Evolutionary conservation across 2,113 vertebrate genomes (phyloP), one percentile per base, ranked within the genome.

Genomic region (Thinocorus orbignyianus): DNA sequence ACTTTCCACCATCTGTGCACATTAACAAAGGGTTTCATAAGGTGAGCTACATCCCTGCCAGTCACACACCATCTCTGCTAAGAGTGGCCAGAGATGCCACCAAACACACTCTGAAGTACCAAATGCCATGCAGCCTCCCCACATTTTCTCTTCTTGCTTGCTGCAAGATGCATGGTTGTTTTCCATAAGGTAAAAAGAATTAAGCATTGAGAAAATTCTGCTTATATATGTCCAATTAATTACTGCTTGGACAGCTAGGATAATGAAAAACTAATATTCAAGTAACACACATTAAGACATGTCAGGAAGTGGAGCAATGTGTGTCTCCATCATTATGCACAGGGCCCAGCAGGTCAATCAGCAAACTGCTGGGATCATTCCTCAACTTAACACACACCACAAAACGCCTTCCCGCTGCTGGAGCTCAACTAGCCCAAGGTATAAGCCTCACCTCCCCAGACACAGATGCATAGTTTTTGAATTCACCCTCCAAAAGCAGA

Each of bases 51-150:
- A 17, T 3, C 18, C 11, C n/a, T 19, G 31, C 28, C 1, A 6
- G 20, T 30, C n/a, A n/a, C 0, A 2, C 13, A 33, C 6, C 15
- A 37, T 2, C 70, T 58, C 44, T 35, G 5, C 4, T 0, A 31
- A 62, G 61, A 44, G 2, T 7, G 24, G 31, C 52, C 70, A 46
- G 15, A 54, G 60, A 41, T 28, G 60, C 52, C 33, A 54, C 25
- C n/a, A 64, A 54, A 52, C 4, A 8, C 0, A 0, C 25, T 35
- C 61, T 8, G 0, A 35, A 52, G 23, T 5, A 19, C 41, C 55
- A 33, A 69, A 62, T 1, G 10, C 24, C 17, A 2, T 0, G 3
- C 13, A n/a, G 13, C 3, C 66, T 58, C 81, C 17, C 65, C 17
- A 15, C 1, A 0, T 52, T 26, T 61, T 44, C 78, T 70, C 30